Conservation (phyloP, 2,888 invertebrate genomes). For the Sesamia inferens region DNA sequence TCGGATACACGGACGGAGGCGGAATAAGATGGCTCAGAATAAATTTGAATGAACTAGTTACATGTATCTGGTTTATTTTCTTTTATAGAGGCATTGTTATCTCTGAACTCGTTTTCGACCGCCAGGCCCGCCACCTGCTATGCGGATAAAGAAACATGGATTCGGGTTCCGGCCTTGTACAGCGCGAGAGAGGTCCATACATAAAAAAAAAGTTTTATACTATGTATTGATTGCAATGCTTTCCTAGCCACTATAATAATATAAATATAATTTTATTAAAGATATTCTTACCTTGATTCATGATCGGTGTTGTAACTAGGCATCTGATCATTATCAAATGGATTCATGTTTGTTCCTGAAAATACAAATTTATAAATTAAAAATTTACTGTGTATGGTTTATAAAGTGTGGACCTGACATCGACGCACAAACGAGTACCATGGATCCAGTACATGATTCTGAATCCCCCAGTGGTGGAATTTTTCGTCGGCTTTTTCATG, state of each 20-base stretch:
- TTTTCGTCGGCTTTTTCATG: too few species aligned
- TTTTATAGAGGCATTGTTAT: background rate
- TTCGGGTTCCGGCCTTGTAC: background rate
- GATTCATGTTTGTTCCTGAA: slow-evolving; percentile 75
- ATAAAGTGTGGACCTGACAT: too few species aligned
- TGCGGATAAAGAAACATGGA: background rate
- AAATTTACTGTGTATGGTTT: too few species aligned
- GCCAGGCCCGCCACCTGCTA: background rate
- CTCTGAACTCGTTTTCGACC: background rate
- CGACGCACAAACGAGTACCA: too few species aligned
- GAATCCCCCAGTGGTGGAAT: too few species aligned
- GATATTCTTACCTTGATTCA: slow-evolving; percentile 72
- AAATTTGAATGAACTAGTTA: background rate
- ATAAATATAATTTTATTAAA: background rate
- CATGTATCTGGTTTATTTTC: background rate
- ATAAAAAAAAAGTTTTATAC: background rate
- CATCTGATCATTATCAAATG: slow-evolving; percentile 67
- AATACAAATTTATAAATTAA: too few species aligned
- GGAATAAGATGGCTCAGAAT: too few species aligned
- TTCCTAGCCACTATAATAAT: background rate
- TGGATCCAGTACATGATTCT: too few species aligned
- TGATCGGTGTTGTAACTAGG: slow-evolving; percentile 67
- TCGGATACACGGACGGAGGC: too few species aligned
- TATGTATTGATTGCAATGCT: background rate
- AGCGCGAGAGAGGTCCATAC: too few species aligned